phyloP scores from a whole-genome alignment of 2,113 vertebrate genomes.

The Dipodomys ordii region DNA sequence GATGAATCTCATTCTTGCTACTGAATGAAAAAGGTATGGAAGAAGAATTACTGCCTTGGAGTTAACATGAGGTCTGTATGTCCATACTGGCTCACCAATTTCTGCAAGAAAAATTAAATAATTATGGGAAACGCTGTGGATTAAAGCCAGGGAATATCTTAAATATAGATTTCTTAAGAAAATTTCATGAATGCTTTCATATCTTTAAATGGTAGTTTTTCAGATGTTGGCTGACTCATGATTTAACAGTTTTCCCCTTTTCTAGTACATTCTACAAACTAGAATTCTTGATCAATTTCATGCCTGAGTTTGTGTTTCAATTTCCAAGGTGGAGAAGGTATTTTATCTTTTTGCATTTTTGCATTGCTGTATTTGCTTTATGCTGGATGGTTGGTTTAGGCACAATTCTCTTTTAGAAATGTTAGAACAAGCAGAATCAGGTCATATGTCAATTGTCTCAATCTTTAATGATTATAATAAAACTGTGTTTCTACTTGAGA shows the following conservation, averaged over 20 bases:
- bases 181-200: neutral
- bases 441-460: neutral
- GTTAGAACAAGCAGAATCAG: neutral
- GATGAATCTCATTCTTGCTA: conserved; percentile 14
- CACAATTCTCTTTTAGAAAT: neutral
- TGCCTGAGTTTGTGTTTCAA: neutral
- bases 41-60: neutral
- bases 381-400: neutral
- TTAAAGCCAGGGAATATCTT: conserved; percentile 47
- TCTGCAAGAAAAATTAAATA: conserved; percentile 20
- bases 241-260: neutral
- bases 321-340: conserved; percentile 14
- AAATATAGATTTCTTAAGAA: conserved; percentile 67
- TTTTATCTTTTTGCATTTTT: neutral
- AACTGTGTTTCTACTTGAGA: neutral
- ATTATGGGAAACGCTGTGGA: conserved; percentile 16
- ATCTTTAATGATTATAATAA: conserved; percentile 16
- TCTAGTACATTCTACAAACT: neutral
- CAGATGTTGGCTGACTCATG: conserved; percentile 10
- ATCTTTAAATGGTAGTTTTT: conserved; percentile 44
- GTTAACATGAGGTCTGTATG: neutral
- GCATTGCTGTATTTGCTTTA: too few relatives aligned
- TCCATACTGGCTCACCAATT: conserved; percentile 49
- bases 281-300: conserved; percentile 19
- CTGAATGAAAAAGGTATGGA: neutral